Evolutionary conservation across 2,113 vertebrate species (phyloP).

Genomic region (Oceanites oceanicus): DNA sequence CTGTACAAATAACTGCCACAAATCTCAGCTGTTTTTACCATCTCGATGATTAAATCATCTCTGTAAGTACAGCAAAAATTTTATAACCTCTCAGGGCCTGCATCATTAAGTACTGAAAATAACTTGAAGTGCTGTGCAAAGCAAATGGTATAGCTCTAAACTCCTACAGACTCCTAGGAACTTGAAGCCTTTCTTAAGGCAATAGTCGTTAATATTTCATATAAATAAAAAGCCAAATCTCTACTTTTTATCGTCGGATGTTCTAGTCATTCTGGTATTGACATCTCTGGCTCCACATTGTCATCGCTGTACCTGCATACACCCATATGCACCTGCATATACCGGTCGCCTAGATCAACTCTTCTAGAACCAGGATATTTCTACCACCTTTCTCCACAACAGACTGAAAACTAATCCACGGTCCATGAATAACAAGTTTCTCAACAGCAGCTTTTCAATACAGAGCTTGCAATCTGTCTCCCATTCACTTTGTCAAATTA

Average conservation of each 20-base stretch:
- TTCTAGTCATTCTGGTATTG: neutral
- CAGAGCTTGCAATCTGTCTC: conserved; percentile 50
- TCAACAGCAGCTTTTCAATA: conserved; percentile 50
- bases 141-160: conserved; percentile 39
- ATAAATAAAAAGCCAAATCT: neutral
- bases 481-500: conserved; percentile 49
- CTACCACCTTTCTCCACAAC: neutral
- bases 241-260: neutral
- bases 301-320: neutral
- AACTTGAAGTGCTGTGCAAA: conserved; percentile 17
- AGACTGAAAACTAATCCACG: neutral
- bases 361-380: neutral
- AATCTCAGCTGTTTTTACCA: conserved; percentile 28
- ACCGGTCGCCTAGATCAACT: neutral
- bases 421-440: conserved; percentile 28
- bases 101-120: conserved; percentile 61
- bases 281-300: neutral
- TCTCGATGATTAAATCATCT: conserved; percentile 28
- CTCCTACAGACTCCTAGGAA: neutral
- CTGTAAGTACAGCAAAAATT: conserved; percentile 52
- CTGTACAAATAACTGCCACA: neutral
- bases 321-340: neutral
- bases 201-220: neutral
- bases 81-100: conserved; percentile 36
- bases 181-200: neutral